Conservation (phyloP, 2,888 invertebrate genomes). For the Hydraecia micacea region DNA sequence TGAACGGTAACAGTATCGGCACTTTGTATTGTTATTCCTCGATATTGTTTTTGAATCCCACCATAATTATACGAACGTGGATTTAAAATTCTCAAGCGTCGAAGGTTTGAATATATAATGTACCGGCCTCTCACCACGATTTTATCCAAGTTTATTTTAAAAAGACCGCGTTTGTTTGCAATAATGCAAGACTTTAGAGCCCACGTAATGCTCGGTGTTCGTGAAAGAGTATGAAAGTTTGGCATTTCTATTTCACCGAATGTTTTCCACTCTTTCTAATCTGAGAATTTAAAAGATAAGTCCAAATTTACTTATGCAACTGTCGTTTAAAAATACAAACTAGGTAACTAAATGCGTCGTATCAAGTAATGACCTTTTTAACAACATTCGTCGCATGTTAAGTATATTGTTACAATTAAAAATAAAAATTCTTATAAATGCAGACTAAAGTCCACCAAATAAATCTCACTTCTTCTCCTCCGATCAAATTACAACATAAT, state of each 20-base stretch:
- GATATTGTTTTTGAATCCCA: constrained; percentile 40
- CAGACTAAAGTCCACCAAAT: constrained; percentile 13
- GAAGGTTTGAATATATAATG: constrained; percentile 38
- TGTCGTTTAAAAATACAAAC: constrained; percentile 1
- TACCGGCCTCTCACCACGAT: constrained; percentile 15
- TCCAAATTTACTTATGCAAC: neutral
- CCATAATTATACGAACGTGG: constrained; percentile 13
- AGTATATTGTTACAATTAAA: neutral
- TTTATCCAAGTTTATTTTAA: constrained; percentile 19
- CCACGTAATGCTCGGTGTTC: constrained; percentile 9
- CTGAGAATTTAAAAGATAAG: neutral
- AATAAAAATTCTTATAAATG: neutral
- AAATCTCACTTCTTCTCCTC: constrained; percentile 1
- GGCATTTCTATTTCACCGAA: constrained; percentile 27
- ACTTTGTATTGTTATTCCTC: constrained; percentile 46
- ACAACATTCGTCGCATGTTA: neutral
- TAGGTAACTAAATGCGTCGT: too few species aligned
- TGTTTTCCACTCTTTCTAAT: constrained; percentile 21
- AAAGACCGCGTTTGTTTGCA: constrained; percentile 4
- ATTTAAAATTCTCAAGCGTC: constrained; percentile 46
- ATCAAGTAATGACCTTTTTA: neutral
- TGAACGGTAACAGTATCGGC: constrained; percentile 25
- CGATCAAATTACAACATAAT: constrained; percentile 45
- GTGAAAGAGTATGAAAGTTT: constrained; percentile 36
- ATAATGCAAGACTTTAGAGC: neutral